A percentile compares a stretch with the other conserved stretches of the same genome.
Evolutionary conservation across 2,888 invertebrate genomes (phyloP).

Genomic region (Tuberolachnus salignus): DNA sequence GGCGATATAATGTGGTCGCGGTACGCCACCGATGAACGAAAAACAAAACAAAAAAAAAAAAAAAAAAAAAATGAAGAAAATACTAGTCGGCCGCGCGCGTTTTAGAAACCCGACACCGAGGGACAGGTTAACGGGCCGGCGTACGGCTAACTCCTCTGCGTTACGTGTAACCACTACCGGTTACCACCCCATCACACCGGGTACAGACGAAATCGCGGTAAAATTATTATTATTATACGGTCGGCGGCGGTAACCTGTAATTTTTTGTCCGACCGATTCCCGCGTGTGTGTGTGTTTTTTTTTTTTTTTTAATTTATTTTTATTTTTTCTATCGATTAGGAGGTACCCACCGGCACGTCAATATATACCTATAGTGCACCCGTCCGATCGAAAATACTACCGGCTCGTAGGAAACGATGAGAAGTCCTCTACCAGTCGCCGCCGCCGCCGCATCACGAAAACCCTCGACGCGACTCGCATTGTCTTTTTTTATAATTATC

Average conservation of each 20-base stretch:
- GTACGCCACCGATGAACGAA: slow-evolving; percentile 26
- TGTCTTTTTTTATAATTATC: not conserved
- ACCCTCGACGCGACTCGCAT: slow-evolving; percentile 41
- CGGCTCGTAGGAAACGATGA: slow-evolving; percentile 1
- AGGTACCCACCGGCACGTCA: slow-evolving; percentile 3
- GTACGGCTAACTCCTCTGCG: not conserved
- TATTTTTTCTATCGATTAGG: slow-evolving; percentile 31
- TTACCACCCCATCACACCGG: not conserved
- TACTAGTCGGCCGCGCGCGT: slow-evolving; percentile 45
- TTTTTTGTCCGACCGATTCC: slow-evolving; percentile 37
- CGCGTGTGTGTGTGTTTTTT: not conserved
- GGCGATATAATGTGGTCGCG: not conserved
- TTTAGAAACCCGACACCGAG: slow-evolving; percentile 46
- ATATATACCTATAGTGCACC: slow-evolving; percentile 7
- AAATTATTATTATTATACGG: slow-evolving; percentile 10
- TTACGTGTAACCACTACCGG: not conserved
- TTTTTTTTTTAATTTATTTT: slow-evolving; percentile 21
- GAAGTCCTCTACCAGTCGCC: slow-evolving; percentile 22
- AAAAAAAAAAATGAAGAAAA: too few species aligned
- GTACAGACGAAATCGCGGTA: slow-evolving; percentile 29
- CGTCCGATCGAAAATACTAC: slow-evolving; percentile 2
- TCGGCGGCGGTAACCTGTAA: slow-evolving; percentile 48
- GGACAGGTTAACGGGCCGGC: slow-evolving; percentile 41
- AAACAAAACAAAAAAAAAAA: not conserved
- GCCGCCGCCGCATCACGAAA: not conserved